Evolutionary conservation across 30 jellyfish, hydroid and myxozoan species (phyloP).

Genomic region (Hydractinia symbiolongicarpus): DNA sequence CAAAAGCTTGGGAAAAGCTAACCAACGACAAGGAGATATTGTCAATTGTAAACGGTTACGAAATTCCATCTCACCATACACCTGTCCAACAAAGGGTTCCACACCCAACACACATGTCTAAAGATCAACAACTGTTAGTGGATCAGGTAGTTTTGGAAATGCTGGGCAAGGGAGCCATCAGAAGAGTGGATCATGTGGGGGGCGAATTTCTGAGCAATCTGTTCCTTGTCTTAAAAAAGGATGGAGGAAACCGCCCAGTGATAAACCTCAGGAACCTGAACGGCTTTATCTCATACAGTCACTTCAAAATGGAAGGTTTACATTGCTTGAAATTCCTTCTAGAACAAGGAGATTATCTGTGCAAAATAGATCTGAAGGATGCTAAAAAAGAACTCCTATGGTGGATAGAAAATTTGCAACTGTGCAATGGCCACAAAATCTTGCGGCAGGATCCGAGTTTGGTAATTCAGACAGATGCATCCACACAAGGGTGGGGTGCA

Average conservation of each 20-base stretch:
- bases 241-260: constrained; percentile 11
- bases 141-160: constrained; percentile 10
- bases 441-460: not conserved
- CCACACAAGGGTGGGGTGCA: constrained; percentile 29
- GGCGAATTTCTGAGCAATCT: not conserved
- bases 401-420: constrained; percentile 15
- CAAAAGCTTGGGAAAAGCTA: not conserved
- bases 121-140: not conserved
- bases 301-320: constrained; percentile 11
- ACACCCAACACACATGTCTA: not conserved
- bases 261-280: not conserved
- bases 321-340: not conserved
- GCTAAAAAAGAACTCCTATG: constrained; percentile 23
- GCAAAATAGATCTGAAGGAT: constrained; percentile 45
- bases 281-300: not conserved
- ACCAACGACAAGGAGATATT: constrained; percentile 12
- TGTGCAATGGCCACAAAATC: not conserved
- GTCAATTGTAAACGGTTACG: constrained; percentile 13
- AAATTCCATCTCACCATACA: constrained; percentile 7
- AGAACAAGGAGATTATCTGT: constrained; percentile 34
- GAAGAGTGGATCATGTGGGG: not conserved
- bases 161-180: constrained; percentile 11
- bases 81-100: constrained; percentile 9
- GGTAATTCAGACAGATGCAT: constrained; percentile 10
- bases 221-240: constrained; percentile 3